Evolutionary conservation across 2,113 vertebrate species (phyloP).

Genomic region (Raja brachyura): DNA sequence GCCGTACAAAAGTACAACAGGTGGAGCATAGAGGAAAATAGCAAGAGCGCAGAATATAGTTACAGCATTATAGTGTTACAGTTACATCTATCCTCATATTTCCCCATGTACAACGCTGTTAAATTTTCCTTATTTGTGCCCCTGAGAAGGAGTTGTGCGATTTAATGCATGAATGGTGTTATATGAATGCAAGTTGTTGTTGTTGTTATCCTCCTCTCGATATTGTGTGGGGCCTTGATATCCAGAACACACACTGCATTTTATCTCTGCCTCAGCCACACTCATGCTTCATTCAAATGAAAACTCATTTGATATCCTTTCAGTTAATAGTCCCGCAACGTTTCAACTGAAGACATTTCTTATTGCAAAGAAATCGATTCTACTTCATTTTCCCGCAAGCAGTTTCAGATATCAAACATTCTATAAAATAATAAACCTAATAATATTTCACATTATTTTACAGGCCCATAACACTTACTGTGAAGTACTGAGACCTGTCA

Average conservation of each 20-base stretch:
- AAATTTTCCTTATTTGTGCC: background rate
- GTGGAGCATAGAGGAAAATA: too few relatives aligned
- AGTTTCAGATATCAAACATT: background rate
- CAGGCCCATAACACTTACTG: background rate
- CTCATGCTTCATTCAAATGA: background rate
- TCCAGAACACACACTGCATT: background rate
- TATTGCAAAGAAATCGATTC: background rate
- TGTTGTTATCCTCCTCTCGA: background rate
- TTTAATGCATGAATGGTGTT: background rate
- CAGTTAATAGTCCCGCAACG: background rate
- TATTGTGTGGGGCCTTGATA: background rate
- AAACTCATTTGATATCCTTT: background rate
- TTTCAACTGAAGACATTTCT: background rate
- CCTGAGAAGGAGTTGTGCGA: background rate
- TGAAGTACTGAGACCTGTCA: background rate
- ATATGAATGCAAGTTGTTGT: background rate
- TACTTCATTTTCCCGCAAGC: background rate
- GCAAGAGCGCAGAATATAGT: too few relatives aligned
- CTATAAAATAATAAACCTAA: background rate
- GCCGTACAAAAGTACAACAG: too few relatives aligned
- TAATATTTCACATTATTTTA: constrained; percentile 4
- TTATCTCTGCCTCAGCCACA: background rate
- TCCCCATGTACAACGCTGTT: background rate
- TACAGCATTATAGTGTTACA: too few relatives aligned
- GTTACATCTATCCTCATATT: background rate